Evolutionary conservation across 2,113 vertebrate genomes (phyloP).

Genomic region (Seriola rivoliana): DNA sequence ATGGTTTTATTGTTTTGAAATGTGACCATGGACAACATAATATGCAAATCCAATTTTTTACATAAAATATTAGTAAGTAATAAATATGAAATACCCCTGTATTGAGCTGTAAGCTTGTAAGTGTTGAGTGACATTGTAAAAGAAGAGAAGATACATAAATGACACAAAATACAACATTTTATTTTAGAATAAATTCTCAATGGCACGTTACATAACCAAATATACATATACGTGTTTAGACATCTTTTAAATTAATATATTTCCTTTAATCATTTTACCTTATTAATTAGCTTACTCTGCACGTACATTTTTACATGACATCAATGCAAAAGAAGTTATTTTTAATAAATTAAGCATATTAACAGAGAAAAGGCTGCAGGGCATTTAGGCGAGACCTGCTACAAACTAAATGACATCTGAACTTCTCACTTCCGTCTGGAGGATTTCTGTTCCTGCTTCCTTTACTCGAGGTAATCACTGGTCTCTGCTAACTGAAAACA

Average conservation of each 20-base stretch:
- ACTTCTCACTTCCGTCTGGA: constrained; percentile 31
- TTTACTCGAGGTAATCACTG: constrained; percentile 31
- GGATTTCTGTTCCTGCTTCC: constrained; percentile 39
- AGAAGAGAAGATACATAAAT: constrained; percentile 46
- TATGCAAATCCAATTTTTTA: not conserved
- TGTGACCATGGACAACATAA: not conserved
- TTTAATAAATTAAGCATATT: constrained; percentile 83
- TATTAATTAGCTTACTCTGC: constrained; percentile 72
- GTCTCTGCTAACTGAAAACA: constrained; percentile 9
- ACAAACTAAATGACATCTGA: constrained; percentile 62
- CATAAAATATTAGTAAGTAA: constrained; percentile 1
- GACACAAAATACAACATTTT: constrained; percentile 89
- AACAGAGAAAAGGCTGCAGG: constrained; percentile 74
- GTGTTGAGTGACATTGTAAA: not conserved
- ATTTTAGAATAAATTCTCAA: constrained; percentile 86
- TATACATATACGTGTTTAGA: constrained; percentile 85
- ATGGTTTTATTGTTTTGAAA: not conserved
- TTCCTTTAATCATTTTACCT: constrained; percentile 68
- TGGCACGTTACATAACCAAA: constrained; percentile 86
- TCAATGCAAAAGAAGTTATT: constrained; percentile 73
- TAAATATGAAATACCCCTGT: not conserved
- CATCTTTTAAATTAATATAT: constrained; percentile 81
- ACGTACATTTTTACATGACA: constrained; percentile 81
- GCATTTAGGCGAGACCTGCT: constrained; percentile 61
- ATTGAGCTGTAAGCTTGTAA: not conserved